Percentiles rank a stretch among this genome's conserved stretches.
Evolutionary conservation across 2,113 vertebrate species (phyloP).

Genomic region (Pygoscelis adeliae): DNA sequence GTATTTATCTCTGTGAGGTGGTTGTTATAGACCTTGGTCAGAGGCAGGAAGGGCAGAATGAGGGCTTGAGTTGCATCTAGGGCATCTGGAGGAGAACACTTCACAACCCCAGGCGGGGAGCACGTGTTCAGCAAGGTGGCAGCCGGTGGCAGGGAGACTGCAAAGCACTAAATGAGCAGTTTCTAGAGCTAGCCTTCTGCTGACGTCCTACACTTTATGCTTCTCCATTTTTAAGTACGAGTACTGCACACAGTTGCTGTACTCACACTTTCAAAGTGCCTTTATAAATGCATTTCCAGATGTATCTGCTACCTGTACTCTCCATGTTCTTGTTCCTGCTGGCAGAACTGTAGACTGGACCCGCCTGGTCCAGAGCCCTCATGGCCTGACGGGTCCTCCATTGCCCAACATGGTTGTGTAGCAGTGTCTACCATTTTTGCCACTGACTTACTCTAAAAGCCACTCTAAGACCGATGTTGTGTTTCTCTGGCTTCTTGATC

Average conservation of each 20-base stretch:
- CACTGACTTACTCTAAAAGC: neutral
- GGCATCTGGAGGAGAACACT: neutral
- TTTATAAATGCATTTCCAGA: neutral
- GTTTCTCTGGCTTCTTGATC: neutral
- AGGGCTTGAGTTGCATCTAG: neutral
- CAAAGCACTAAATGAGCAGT: neutral
- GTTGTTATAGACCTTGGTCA: neutral
- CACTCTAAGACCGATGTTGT: neutral
- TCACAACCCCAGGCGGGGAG: neutral
- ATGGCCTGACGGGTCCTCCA: neutral
- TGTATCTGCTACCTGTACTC: neutral
- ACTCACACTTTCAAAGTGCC: neutral
- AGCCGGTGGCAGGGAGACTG: neutral
- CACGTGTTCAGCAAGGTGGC: neutral
- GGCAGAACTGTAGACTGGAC: neutral
- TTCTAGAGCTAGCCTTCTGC: neutral
- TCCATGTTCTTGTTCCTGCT: neutral
- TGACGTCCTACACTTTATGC: fast-evolving
- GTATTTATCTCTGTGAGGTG: neutral
- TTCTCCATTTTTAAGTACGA: neutral
- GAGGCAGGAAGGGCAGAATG: neutral
- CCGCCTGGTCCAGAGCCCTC: neutral
- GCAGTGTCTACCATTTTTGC: neutral
- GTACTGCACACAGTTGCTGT: neutral
- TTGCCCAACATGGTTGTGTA: neutral